These are phyloP conservation scores for Montipora capricornis DNA, from an alignment of 64 coral and sea anemone genomes.

Conservation along the genomic window DNA sequence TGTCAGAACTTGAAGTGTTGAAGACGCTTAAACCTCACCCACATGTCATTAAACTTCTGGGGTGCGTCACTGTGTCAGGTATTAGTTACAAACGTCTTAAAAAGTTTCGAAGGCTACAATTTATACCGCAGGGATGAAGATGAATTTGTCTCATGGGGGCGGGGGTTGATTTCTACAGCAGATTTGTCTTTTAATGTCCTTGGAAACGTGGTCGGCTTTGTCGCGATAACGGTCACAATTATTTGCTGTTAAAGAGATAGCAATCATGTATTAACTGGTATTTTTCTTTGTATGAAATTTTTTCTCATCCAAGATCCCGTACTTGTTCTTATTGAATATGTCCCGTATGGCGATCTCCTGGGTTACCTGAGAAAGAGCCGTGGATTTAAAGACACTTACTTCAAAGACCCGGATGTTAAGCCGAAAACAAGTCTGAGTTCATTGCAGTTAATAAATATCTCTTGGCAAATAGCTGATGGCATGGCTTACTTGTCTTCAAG, in stretches of 20 bases:
- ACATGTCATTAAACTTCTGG: slow-evolving; percentile 28
- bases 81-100: too few relatives aligned
- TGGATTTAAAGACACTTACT: slow-evolving; percentile 67
- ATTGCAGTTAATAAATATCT: slow-evolving; percentile 53
- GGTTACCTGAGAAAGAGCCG: slow-evolving; percentile 80
- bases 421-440: slow-evolving; percentile 57
- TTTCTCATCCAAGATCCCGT: slow-evolving; percentile 45
- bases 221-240: too few relatives aligned
- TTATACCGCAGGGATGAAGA: too few relatives aligned
- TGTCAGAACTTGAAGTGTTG: slow-evolving; percentile 44
- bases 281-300: not conserved
- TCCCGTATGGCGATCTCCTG: slow-evolving; percentile 73
- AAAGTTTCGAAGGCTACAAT: too few relatives aligned
- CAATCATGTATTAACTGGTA: too few relatives aligned
- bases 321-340: slow-evolving; percentile 63
- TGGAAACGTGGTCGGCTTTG: too few relatives aligned
- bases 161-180: too few relatives aligned
- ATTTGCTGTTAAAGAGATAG: too few relatives aligned
- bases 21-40: slow-evolving; percentile 29
- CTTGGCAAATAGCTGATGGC: slow-evolving; percentile 70
- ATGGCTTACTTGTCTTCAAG: slow-evolving; percentile 67
- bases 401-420: slow-evolving; percentile 68
- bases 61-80: slow-evolving; percentile 40
- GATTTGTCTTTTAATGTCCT: too few relatives aligned
- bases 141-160: too few relatives aligned